Percentiles rank a stretch among this genome's conserved stretches.
Conservation (phyloP, 2,888 invertebrate genomes). For the Eupithecia abbreviata region DNA sequence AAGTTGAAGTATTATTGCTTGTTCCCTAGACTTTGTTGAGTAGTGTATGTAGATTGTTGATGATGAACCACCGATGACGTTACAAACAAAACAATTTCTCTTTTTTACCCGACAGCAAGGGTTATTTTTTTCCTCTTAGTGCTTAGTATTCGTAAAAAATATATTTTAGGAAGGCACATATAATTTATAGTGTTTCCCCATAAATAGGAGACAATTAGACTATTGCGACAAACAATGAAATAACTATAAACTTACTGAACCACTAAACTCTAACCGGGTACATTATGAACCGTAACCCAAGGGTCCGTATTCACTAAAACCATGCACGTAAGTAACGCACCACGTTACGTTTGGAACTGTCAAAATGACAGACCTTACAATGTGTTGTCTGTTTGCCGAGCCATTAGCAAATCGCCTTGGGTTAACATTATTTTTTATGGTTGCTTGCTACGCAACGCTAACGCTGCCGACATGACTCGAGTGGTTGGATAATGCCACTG, state of each 20-base stretch:
- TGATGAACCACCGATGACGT: too few species aligned
- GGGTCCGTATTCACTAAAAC: background rate
- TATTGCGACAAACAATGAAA: slow-evolving; percentile 2
- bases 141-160: background rate
- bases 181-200: background rate
- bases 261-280: slow-evolving; percentile 6
- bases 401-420: background rate
- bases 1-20: too few species aligned
- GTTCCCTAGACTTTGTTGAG: too few species aligned
- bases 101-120: background rate
- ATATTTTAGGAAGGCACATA: background rate
- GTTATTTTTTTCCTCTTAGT: background rate
- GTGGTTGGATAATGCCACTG: too few species aligned
- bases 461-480: too few species aligned
- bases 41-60: too few species aligned
- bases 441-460: too few species aligned
- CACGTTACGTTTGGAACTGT: background rate
- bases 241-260: slow-evolving; percentile 3
- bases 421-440: too few species aligned
- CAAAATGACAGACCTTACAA: background rate
- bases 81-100: background rate
- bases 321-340: background rate
- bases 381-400: background rate
- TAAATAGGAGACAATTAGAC: background rate
- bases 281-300: slow-evolving; percentile 30